These are phyloP conservation scores for Ophioninae sp. DNA, from an alignment of 2,888 invertebrate genomes.

Conservation along the genomic window DNA sequence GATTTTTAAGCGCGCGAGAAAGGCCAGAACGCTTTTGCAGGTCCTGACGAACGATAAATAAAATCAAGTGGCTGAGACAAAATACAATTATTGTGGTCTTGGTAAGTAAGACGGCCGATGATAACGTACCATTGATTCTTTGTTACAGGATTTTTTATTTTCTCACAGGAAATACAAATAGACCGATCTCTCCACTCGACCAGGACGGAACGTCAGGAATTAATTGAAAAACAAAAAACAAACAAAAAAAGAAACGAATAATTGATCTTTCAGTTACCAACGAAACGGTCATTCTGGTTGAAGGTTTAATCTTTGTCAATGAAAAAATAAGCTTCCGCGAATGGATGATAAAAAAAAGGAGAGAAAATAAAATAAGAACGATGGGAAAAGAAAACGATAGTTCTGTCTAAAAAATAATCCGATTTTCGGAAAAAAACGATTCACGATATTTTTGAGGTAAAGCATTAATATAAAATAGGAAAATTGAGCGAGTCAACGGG, in stretches of 20 bases:
- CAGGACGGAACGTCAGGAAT: constrained; percentile 13
- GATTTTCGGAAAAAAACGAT: background rate
- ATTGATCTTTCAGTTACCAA: constrained; percentile 65
- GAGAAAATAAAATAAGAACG: background rate
- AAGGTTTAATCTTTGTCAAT: constrained; percentile 10
- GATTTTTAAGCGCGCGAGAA: constrained; percentile 79
- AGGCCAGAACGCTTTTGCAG: constrained; percentile 80
- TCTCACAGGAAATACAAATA: constrained; percentile 33
- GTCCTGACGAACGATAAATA: constrained; percentile 71
- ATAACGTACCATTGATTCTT: constrained; percentile 75
- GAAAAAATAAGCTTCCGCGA: background rate
- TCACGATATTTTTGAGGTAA: background rate
- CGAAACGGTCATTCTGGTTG: constrained; percentile 73
- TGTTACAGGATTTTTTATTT: constrained; percentile 70
- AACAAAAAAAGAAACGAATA: constrained; percentile 28
- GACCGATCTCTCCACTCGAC: constrained; percentile 33
- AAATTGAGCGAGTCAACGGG: background rate
- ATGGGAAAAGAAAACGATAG: background rate
- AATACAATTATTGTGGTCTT: constrained; percentile 69
- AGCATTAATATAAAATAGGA: background rate
- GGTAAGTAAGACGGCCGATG: constrained; percentile 81
- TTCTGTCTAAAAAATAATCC: background rate
- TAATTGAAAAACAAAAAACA: constrained; percentile 32
- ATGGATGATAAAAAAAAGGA: background rate
- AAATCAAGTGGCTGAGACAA: constrained; percentile 55